phyloP scores from a whole-genome alignment of 2,113 vertebrate genomes.

The Leiothrix lutea region DNA sequence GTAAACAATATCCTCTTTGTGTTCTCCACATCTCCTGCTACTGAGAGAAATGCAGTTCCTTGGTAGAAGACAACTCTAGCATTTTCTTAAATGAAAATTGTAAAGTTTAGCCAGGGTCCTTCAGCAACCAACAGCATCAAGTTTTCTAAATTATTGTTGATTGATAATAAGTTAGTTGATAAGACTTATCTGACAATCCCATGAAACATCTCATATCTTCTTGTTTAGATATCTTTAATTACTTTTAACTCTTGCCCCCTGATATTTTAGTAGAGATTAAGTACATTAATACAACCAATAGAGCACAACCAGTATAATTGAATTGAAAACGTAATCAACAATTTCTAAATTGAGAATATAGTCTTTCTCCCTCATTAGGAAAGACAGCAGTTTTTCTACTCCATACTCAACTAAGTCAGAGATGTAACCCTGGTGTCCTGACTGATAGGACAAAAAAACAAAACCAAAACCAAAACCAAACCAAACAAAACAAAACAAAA shows the following conservation, averaged over 20 bases:
- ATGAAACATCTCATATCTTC: background rate
- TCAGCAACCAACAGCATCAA: background rate
- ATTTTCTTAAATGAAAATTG: background rate
- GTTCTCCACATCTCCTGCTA: background rate
- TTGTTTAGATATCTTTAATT: background rate
- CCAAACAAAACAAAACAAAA: too few species aligned
- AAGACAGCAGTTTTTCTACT: background rate
- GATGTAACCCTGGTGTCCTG: background rate
- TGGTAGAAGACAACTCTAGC: background rate
- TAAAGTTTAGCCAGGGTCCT: background rate
- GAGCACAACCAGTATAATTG: background rate
- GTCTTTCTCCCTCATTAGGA: background rate
- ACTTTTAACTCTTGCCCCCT: background rate
- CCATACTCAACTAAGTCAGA: background rate
- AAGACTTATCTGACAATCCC: background rate
- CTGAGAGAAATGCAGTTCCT: background rate
- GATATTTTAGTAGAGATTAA: background rate
- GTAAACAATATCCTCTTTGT: background rate
- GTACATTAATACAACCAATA: background rate
- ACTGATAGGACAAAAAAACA: fast-evolving
- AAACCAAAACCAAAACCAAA: too few species aligned
- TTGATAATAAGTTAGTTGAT: background rate
- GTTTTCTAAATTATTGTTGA: background rate
- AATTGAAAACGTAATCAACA: background rate
- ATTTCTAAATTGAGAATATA: background rate